Evolutionary conservation across 1,140 invertebrate species (phyloP).

Genomic region (Adelges cooleyi): DNA sequence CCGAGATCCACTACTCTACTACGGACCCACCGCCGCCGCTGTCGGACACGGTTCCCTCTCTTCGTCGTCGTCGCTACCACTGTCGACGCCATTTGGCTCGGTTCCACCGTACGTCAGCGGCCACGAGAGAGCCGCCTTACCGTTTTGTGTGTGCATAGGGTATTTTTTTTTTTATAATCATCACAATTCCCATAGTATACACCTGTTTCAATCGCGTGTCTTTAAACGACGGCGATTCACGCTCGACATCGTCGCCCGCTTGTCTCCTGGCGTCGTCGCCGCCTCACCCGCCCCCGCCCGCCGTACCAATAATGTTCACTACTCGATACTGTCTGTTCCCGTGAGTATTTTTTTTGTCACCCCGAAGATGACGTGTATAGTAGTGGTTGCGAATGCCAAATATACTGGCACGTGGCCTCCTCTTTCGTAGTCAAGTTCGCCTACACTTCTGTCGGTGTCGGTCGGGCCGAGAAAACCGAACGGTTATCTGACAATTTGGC

Average conservation of each 20-base stretch:
- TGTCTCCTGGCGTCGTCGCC: background rate
- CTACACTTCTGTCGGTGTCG: no score
- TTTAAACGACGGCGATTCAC: slow-evolving; percentile 10
- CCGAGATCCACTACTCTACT: slow-evolving; percentile 24
- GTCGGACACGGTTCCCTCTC: slow-evolving; percentile 20
- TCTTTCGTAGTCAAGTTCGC: no score
- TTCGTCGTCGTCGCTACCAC: background rate
- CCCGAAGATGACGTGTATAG: no score
- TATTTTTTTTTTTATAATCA: background rate
- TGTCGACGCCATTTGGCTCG: background rate
- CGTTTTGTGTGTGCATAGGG: background rate
- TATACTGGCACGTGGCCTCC: no score
- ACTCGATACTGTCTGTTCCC: no score
- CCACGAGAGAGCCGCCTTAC: background rate
- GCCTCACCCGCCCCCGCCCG: background rate
- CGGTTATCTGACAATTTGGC: no score
- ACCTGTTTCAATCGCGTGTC: background rate
- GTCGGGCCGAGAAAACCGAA: no score
- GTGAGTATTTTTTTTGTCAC: no score
- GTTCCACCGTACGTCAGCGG: background rate
- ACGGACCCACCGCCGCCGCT: background rate
- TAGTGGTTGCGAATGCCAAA: no score
- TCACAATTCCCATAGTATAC: background rate
- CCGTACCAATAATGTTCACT: no score
- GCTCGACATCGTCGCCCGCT: slow-evolving; percentile 10